Conservation (phyloP, 64 coral and sea anemone species). For the Orbicella faveolata region DNA sequence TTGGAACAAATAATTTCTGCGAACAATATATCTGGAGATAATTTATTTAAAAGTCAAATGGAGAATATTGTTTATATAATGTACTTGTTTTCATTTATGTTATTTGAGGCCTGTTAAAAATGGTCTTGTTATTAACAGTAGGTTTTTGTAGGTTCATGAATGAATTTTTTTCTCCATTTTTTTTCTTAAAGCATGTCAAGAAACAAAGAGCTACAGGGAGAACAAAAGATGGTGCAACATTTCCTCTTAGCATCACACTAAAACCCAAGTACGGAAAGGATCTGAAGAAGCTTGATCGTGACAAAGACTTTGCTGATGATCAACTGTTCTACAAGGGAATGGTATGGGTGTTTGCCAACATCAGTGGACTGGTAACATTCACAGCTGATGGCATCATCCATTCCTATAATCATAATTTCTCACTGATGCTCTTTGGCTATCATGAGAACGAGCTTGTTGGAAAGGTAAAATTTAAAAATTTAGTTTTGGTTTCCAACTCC, state of each 20-base stretch:
- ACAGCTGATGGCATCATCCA: constrained; percentile 77
- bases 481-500: no score
- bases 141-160: no score
- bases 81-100: no score
- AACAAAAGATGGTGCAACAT: constrained; percentile 85
- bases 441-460: constrained; percentile 80
- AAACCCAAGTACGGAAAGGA: constrained; percentile 69
- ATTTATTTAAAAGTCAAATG: no score
- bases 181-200: constrained; percentile 25
- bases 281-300: constrained; percentile 39
- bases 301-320: constrained; percentile 1
- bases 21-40: no score
- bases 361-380: constrained; percentile 89
- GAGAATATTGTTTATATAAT: no score
- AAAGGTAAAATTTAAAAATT: constrained; percentile 45
- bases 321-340: constrained; percentile 65
- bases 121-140: no score
- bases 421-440: constrained; percentile 90
- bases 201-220: constrained; percentile 94
- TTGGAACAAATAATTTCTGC: no score
- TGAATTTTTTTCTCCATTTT: not conserved
- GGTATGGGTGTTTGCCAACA: constrained; percentile 93
- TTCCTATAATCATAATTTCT: constrained; percentile 93
- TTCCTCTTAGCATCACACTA: constrained; percentile 81
- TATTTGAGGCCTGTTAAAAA: no score